phyloP scores from a whole-genome alignment of 1,140 invertebrate species.

The Rhopalosiphum maidis region DNA sequence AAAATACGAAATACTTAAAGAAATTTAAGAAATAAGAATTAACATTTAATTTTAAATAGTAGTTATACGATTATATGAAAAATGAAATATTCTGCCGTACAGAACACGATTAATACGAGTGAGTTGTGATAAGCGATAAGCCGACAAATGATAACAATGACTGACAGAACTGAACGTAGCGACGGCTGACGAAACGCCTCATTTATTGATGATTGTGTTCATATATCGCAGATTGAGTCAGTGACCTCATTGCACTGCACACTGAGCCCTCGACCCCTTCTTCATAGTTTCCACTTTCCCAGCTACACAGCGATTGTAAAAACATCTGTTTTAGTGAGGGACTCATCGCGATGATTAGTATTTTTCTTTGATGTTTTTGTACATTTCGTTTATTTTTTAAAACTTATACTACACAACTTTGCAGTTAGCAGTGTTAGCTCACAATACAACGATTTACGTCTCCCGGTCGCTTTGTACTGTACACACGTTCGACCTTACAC shows the following conservation, averaged over 20 bases:
- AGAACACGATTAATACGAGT: too few species aligned
- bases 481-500: not conserved
- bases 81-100: too few species aligned
- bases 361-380: slow-evolving; percentile 29
- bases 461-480: not conserved
- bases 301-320: not conserved
- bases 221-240: not conserved
- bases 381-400: slow-evolving; percentile 23
- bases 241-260: not conserved
- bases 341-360: slow-evolving; percentile 24
- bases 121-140: not conserved
- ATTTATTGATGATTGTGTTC: not conserved
- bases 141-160: not conserved
- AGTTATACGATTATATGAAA: too few species aligned
- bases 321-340: slow-evolving; percentile 26
- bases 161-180: not conserved
- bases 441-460: not conserved
- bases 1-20: too few species aligned
- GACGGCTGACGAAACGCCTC: not conserved
- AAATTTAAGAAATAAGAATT: too few species aligned
- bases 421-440: not conserved
- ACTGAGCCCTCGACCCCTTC: not conserved
- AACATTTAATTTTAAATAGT: too few species aligned
- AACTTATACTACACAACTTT: not conserved
- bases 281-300: not conserved